Base-by-base conservation (phyloP, 1,140 invertebrate species). In the Caenorhabditis inopinata region DNA sequence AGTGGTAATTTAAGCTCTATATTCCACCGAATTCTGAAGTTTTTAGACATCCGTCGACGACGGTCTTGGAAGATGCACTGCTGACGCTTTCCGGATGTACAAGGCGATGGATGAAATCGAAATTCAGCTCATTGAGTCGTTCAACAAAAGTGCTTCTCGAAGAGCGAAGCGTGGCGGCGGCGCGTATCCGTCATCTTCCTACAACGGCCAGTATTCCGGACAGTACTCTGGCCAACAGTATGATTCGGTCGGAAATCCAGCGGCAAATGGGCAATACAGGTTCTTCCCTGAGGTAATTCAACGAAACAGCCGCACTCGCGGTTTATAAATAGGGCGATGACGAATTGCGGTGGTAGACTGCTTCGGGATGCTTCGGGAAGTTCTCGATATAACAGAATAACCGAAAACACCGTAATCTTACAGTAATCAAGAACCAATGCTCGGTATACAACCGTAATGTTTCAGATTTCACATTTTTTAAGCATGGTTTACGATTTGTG, bases 41-140 rank as follows among this genome's bases (percentile, higher is more conserved):
- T 21, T 68, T 12, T 18, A 68, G 58, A 68, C 58, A 68, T 68
- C 32, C 27, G 58, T 68, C 18, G 58, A 68, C 27, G 58, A 68
- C 11, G 38, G 32, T 38, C n/a, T 68, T 1, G 58, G 32, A 27
- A 35, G 58, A 68, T 68, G 58, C n/a, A 68, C 58, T 68, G 58
- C 58, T 9, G 58, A 68, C 12, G 58, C 58, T 18, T 68, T 68
- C 32, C 35, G 23, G 38, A 68, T 68, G 58, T 68, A 68, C 58
- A 68, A 68, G 23, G 58, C 58, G 21, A 68, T 68, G 18, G 58
- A 68, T 42, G 58, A 68, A 68, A 68, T 68, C 32, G 58, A 68
- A 12, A 68, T 68, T 68, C 58, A 68, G 38, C 27, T 68, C n/a
- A 68, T 68, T 42, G 32, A 38, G 38, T 32, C 25, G 6, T 68